Conservation (phyloP, 2,113 vertebrate species). For the Centrocercus urophasianus region DNA sequence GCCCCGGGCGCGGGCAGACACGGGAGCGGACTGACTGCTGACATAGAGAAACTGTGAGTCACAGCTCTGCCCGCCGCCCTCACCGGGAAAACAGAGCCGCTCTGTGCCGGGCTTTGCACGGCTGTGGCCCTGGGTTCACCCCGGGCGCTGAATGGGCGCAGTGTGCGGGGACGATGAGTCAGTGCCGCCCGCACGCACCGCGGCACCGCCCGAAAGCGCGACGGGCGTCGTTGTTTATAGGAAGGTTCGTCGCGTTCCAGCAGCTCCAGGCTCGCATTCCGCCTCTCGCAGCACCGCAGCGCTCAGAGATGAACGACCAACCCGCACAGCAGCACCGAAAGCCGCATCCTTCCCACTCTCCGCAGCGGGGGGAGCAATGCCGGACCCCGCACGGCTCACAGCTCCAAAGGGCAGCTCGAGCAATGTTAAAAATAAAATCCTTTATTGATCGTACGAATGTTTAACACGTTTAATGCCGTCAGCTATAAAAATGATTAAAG, state of each 20-base stretch:
- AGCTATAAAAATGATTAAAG: slow-evolving; percentile 81
- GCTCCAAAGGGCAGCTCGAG: no score
- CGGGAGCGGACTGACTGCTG: neutral
- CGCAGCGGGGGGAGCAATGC: no score
- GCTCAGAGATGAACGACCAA: no score
- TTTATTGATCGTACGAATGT: slow-evolving; percentile 71
- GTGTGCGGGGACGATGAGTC: no score
- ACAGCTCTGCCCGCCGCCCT: neutral
- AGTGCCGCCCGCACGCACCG: no score
- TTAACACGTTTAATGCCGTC: slow-evolving; percentile 79
- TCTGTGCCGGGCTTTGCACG: neutral
- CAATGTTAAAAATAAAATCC: slow-evolving; percentile 74
- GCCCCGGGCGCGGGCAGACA: no score
- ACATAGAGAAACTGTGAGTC: neutral
- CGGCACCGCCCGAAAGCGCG: neutral
- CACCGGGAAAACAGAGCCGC: neutral
- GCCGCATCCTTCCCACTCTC: neutral
- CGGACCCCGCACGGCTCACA: no score
- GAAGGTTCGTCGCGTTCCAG: neutral
- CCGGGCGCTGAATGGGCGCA: no score
- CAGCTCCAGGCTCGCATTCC: neutral
- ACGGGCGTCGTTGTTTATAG: neutral
- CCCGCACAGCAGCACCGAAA: no score
- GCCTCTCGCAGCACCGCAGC: no score
- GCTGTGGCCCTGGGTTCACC: no score